These are phyloP conservation scores for Acanthurus lineatus DNA, from an alignment of 2,797 vertebrate genomes.

Conservation along the genomic window DNA sequence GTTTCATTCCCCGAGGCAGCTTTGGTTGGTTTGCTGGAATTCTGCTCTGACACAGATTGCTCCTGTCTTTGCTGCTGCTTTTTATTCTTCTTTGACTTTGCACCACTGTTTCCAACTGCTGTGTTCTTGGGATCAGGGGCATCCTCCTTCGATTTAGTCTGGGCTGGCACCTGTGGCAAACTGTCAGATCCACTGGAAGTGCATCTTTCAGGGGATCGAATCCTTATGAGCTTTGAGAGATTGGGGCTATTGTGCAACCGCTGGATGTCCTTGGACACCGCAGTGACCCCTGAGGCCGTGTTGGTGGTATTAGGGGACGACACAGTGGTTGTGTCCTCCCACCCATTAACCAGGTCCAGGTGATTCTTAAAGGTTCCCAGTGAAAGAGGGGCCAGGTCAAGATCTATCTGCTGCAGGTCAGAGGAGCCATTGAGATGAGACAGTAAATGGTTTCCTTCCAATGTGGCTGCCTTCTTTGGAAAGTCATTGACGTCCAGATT, in stretches of 20 bases:
- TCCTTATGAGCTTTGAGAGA: slow-evolving; percentile 94
- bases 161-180: slow-evolving; percentile 75
- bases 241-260: slow-evolving; percentile 91
- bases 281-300: slow-evolving; percentile 45
- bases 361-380: slow-evolving; percentile 92
- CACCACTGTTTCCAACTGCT: slow-evolving; percentile 62
- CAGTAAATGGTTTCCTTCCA: slow-evolving; percentile 93
- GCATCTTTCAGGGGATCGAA: slow-evolving; percentile 92
- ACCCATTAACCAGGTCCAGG: slow-evolving; percentile 86
- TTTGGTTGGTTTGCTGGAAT: slow-evolving; percentile 73
- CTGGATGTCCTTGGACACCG: slow-evolving; percentile 89
- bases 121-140: slow-evolving; percentile 79
- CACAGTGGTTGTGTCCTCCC: slow-evolving; percentile 78
- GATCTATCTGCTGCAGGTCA: slow-evolving; percentile 95
- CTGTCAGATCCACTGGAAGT: slow-evolving; percentile 73
- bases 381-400: slow-evolving; percentile 95
- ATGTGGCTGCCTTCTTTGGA: slow-evolving; percentile 93
- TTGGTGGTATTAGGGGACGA: slow-evolving; percentile 55
- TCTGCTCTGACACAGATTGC: slow-evolving; percentile 71
- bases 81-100: slow-evolving; percentile 92
- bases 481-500: slow-evolving; percentile 97
- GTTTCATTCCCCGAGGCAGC: slow-evolving; percentile 68
- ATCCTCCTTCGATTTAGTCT: slow-evolving; percentile 83
- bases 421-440: slow-evolving; percentile 94
- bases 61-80: slow-evolving; percentile 88